These are phyloP conservation scores for Intellagama lesueurii DNA, from an alignment of 2,797 vertebrate genomes.

Conservation along the genomic window DNA sequence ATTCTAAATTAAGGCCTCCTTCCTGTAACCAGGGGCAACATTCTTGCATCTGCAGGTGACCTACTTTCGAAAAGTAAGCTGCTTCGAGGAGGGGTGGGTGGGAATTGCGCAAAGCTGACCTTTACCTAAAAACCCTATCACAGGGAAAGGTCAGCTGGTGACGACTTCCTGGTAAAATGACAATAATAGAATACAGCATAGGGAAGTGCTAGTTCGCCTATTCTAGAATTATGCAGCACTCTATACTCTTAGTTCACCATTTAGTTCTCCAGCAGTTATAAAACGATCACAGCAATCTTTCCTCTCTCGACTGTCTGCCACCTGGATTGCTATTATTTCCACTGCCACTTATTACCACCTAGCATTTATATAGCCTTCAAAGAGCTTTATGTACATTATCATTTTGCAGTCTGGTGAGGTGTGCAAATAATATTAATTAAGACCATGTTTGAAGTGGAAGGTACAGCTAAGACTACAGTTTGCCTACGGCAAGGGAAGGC, in stretches of 20 bases:
- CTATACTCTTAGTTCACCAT: neutral
- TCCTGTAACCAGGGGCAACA: slow-evolving; percentile 21
- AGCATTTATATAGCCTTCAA: neutral
- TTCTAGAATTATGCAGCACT: neutral
- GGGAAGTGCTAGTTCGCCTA: neutral
- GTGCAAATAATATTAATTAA: neutral
- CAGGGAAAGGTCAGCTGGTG: neutral
- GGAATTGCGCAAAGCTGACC: neutral
- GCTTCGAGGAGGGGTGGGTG: neutral
- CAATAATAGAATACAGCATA: neutral
- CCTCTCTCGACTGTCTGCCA: neutral
- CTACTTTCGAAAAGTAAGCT: slow-evolving; percentile 29
- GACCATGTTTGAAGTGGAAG: too few relatives aligned
- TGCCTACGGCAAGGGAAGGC: too few relatives aligned
- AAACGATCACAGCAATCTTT: neutral
- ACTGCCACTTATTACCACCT: neutral
- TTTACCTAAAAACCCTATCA: neutral
- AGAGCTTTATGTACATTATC: neutral
- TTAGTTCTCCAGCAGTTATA: neutral
- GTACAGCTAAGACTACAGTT: neutral
- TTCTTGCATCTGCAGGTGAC: slow-evolving; percentile 5
- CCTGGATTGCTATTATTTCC: neutral
- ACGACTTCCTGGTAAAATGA: neutral
- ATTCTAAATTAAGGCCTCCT: slow-evolving; percentile 21
- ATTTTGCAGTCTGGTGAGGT: neutral